Base-by-base conservation (phyloP, 2,797 vertebrate species). In the Rachycentron canadum region DNA sequence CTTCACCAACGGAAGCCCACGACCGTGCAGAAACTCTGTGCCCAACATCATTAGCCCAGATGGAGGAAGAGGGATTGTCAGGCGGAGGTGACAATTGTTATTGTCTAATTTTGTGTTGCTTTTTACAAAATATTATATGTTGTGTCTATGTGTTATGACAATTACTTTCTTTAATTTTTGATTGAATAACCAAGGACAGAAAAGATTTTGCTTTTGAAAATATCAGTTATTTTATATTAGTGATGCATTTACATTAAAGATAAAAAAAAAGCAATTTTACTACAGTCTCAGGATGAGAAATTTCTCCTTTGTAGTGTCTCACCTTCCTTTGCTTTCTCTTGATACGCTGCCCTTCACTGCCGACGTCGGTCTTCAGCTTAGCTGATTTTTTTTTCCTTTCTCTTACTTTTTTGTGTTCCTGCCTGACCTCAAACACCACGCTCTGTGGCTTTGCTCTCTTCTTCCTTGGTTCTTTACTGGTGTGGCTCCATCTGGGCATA, bases 1-100 rank as follows among this genome's bases (percentile, higher is more conserved):
- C 93, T 99, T 98, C 86, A 96, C 97, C 76, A 99, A 99, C 11
- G 98, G 98, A 75, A 99, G 98, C 88, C 97, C 98, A 3, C 96
- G 97, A 0, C 93, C 95, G 0, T 98, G 96, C 90, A 95, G 98
- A 79, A 99, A 97, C 92, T 99, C 98, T 0, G 92, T 96, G 19
- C 96, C 97, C 86, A 95, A 96, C 92, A 97, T 97, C 67, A 95
- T 99, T 91, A 98, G 97, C 83, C 96, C 97, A 40, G 98, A 99
- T 64, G 96, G 96, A 4, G 93, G 94, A 81, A 94, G 97, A 79
- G 95, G 96, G 70, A 95, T 98, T 75, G 90, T 97, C 47, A 95
- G 98, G 52, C 96, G 97, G 89, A 99, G 98, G 98, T 97, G 93
- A 96, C 79, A 3, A 52, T 6, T 40, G 3, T 43, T 32, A 84